Percentiles rank a stretch among this genome's conserved stretches.
These are phyloP conservation scores for Neomicropteryx cornuta DNA, from an alignment of 1,140 invertebrate species.

Conservation along the genomic window DNA sequence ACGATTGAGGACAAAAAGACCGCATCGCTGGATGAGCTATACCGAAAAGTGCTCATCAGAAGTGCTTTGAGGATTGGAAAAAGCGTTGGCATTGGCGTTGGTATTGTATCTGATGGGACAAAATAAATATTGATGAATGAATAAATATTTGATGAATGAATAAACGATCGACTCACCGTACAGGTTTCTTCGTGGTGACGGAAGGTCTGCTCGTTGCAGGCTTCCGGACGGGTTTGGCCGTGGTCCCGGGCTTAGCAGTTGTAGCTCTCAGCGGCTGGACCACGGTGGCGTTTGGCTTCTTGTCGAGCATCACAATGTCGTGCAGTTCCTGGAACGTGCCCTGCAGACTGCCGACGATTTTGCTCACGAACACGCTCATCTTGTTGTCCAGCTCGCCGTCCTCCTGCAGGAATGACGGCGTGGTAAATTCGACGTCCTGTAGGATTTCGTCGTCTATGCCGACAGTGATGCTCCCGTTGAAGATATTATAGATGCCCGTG, in stretches of 20 bases:
- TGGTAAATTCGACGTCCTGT: slow-evolving; percentile 53
- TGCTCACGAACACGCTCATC: slow-evolving; percentile 69
- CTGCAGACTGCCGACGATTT: slow-evolving; percentile 69
- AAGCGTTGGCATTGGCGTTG: too few species aligned
- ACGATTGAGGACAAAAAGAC: too few species aligned
- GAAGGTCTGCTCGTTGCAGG: slow-evolving; percentile 36
- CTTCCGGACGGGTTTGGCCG: slow-evolving; percentile 24
- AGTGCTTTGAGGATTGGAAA: too few species aligned
- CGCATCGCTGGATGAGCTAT: too few species aligned
- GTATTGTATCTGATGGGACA: too few species aligned
- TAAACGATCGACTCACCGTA: too few species aligned
- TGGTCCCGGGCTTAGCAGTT: slow-evolving; percentile 16
- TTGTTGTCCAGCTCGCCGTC: slow-evolving; percentile 65
- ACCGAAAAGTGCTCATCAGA: too few species aligned
- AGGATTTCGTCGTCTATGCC: slow-evolving; percentile 31
- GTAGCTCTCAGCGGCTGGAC: slow-evolving; percentile 15
- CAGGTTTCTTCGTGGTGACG: slow-evolving; percentile 17
- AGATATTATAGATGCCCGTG: slow-evolving; percentile 41
- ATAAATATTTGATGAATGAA: too few species aligned
- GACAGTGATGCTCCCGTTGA: slow-evolving; percentile 43
- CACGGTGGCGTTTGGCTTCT: slow-evolving; percentile 36
- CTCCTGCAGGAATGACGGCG: slow-evolving; percentile 55
- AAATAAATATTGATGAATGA: too few species aligned
- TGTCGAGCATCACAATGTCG: slow-evolving; percentile 55
- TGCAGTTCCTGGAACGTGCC: slow-evolving; percentile 69